These are phyloP conservation scores for Margaritifera margaritifera DNA, from an alignment of 2,888 invertebrate species.

Conservation along the genomic window DNA sequence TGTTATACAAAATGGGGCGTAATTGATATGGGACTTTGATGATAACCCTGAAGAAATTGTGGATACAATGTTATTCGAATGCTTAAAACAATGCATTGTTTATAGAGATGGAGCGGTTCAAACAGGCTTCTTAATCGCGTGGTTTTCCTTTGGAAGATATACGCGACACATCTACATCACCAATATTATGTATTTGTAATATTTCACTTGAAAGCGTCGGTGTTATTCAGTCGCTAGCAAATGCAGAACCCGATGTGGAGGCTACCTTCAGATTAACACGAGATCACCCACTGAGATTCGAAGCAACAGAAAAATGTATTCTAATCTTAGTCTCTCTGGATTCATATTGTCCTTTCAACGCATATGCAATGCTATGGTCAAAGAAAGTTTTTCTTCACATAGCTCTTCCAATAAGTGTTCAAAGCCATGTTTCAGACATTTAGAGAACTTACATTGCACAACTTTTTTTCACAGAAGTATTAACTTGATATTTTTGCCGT, in stretches of 20 bases:
- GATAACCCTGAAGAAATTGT: constrained; percentile 3
- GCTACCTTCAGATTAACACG: constrained; percentile 11
- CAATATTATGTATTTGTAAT: not conserved
- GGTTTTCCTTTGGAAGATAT: constrained; percentile 6
- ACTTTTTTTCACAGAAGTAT: constrained; percentile 7
- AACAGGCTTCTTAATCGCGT: not conserved
- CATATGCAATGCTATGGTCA: constrained; percentile 9
- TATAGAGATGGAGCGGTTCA: not conserved
- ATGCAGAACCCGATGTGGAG: constrained; percentile 10
- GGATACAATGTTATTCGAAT: not conserved
- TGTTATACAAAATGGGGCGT: constrained; percentile 6
- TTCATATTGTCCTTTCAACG: constrained; percentile 8
- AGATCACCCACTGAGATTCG: constrained; percentile 3
- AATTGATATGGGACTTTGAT: constrained; percentile 15
- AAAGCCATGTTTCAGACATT: not conserved
- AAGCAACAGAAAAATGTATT: not conserved
- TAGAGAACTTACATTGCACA: constrained; percentile 12
- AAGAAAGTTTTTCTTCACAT: constrained; percentile 1
- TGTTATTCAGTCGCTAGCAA: constrained; percentile 7
- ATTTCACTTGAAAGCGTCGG: not conserved
- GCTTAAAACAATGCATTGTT: not conserved
- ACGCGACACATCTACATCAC: not conserved
- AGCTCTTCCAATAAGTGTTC: constrained; percentile 6
- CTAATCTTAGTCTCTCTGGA: not conserved
- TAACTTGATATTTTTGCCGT: not conserved